A percentile compares a stretch with the other conserved stretches of the same genome.
Evolutionary conservation across 2,113 vertebrate species (phyloP).

Genomic region (Noctilio leporinus): DNA sequence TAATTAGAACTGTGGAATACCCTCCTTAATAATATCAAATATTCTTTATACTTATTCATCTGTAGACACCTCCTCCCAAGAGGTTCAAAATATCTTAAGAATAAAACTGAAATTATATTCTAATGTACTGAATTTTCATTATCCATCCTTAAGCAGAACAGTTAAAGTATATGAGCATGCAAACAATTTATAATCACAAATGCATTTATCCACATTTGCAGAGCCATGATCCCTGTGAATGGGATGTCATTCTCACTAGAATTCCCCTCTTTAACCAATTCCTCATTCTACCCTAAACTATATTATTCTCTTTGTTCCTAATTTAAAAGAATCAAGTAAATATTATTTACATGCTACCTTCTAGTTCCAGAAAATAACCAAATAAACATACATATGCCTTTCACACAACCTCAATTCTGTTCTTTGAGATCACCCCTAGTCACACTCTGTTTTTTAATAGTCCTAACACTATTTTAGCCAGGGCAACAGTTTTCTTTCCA

Average conservation of each 20-base stretch:
- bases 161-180: background rate
- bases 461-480: background rate
- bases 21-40: background rate
- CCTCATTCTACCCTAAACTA: background rate
- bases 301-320: background rate
- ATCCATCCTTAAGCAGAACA: background rate
- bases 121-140: background rate
- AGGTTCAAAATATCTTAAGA: background rate
- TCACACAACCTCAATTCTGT: too few species aligned
- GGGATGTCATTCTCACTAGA: background rate
- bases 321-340: background rate
- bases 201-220: background rate
- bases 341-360: slow-evolving; percentile 18
- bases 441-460: background rate
- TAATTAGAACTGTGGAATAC: background rate
- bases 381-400: background rate
- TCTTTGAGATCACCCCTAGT: background rate
- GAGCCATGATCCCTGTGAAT: background rate
- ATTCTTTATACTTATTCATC: background rate
- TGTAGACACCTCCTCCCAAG: background rate
- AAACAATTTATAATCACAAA: slow-evolving; percentile 6
- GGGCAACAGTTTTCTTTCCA: slow-evolving; percentile 13
- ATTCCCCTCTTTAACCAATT: background rate
- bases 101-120: background rate
- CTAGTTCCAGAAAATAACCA: slow-evolving; percentile 1